Base-by-base conservation (phyloP, 92 coral and sea anemone species). In the Actinernus sp. region DNA sequence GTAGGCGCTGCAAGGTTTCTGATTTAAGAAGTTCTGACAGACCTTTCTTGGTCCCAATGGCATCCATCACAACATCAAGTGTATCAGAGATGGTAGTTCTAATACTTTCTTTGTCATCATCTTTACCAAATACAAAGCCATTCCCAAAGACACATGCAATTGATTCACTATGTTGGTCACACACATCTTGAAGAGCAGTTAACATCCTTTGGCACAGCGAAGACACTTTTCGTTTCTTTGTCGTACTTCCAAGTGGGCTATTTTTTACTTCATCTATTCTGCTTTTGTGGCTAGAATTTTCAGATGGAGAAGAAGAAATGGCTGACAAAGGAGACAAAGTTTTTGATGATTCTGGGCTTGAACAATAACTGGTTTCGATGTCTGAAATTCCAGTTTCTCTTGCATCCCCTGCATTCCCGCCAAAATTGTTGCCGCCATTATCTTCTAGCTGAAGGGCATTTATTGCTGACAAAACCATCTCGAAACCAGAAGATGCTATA, bases 61-160 rank as follows among this genome's bases (percentile, higher is more conserved):
- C 2, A 0, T 39, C 20, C 49, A 34, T 8, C 6, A 39, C 17
- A 23, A 3, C 1, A 1, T 60, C 19, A 0, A 25, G 6, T 9
- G 19, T 29, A 4, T 36, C 50, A 1, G 50, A 37, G 7, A 60
- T 19, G 2, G 17, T 34, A 8, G 39, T n/a, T 23, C 67, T 39
- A 5, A 60, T 52, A 21, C 43, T 21, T 2, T 60, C 67, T 13
- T 60, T 10, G 4, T 60, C 67, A 10, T 20, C 17, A 6, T 60
- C 49, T 2, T 9, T 10, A 2, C 67, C 67, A 60, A 10, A 5
- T 1, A n/a, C 17, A 14, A 17, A 60, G 43, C 3, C 1, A 13
- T 26, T 9, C 1, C 51, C 67, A 4, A 60, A 22, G 5, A 60
- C 32, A 39, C 33, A 60, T 5, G 32, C 51, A 1, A 60, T 12